Percentiles rank a stretch among this genome's conserved stretches.
Conservation (phyloP, 2,888 invertebrate genomes). For the Xestia xanthographa region DNA sequence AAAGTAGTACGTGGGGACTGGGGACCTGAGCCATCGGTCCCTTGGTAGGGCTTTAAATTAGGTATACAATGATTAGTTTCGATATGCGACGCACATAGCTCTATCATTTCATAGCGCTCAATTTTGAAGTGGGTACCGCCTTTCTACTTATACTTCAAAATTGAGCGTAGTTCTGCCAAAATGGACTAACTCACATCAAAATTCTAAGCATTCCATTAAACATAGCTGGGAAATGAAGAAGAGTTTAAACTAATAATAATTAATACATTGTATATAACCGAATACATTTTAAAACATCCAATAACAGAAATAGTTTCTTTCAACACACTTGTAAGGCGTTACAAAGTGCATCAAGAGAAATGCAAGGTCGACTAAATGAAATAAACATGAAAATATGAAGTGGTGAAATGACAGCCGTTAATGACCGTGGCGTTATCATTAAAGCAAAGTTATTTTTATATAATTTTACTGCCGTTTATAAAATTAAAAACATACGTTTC, state of each 20-base stretch:
- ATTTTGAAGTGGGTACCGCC: neutral
- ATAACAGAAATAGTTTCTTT: slow-evolving; percentile 29
- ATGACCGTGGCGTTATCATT: slow-evolving; percentile 40
- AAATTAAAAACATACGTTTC: slow-evolving; percentile 70
- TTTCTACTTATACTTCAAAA: slow-evolving; percentile 21
- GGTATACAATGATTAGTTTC: slow-evolving; percentile 74
- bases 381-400: slow-evolving; percentile 30
- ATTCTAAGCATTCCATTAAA: slow-evolving; percentile 1
- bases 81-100: slow-evolving; percentile 53
- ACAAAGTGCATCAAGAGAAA: slow-evolving; percentile 32
- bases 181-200: neutral
- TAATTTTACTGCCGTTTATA: slow-evolving; percentile 54
- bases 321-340: slow-evolving; percentile 20
- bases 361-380: slow-evolving; percentile 26
- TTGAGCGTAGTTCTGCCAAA: neutral
- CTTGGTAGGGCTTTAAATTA: slow-evolving; percentile 73
- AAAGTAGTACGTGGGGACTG: slow-evolving; percentile 72
- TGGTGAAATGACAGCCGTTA: slow-evolving; percentile 30
- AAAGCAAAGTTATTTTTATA: slow-evolving; percentile 40
- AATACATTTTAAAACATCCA: slow-evolving; percentile 19
- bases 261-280: slow-evolving; percentile 21
- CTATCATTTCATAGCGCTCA: slow-evolving; percentile 35
- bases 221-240: slow-evolving; percentile 14
- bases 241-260: slow-evolving; percentile 7
- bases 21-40: slow-evolving; percentile 68